phyloP scores from a whole-genome alignment of 2,797 vertebrate genomes.

The Taenioides sp. region DNA sequence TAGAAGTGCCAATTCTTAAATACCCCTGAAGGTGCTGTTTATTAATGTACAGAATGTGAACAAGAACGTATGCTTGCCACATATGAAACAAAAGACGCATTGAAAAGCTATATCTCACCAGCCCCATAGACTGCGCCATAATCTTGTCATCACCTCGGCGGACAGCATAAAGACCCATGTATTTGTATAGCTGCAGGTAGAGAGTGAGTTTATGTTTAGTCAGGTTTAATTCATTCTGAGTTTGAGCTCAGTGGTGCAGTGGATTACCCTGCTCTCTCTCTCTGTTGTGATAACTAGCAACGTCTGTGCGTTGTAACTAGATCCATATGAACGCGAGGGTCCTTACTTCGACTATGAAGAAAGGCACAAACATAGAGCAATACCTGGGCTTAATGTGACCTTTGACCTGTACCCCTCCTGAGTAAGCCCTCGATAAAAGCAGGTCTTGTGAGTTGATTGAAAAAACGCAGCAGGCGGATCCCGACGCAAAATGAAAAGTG shows the following conservation, averaged over 20 bases:
- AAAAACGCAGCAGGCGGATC: slow-evolving; percentile 61
- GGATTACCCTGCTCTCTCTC: slow-evolving; percentile 61
- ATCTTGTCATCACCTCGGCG: slow-evolving; percentile 1
- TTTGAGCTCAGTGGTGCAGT: slow-evolving; percentile 37
- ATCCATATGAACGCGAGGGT: slow-evolving; percentile 75
- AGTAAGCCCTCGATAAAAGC: slow-evolving; percentile 52
- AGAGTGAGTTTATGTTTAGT: slow-evolving; percentile 34
- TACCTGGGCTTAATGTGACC: slow-evolving; percentile 48
- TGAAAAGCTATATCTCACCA: not conserved
- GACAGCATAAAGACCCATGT: not conserved
- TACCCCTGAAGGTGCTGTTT: not conserved
- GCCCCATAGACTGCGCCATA: not conserved
- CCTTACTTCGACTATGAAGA: slow-evolving; percentile 53
- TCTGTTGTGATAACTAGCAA: slow-evolving; percentile 74
- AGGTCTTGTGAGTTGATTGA: slow-evolving; percentile 53
- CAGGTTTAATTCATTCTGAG: slow-evolving; percentile 63
- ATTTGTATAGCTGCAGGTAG: slow-evolving; percentile 1
- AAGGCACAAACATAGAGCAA: slow-evolving; percentile 34
- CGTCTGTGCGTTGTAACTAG: slow-evolving; percentile 66
- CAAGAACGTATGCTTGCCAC: not conserved
- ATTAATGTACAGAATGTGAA: not conserved
- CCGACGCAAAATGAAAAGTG: slow-evolving; percentile 44
- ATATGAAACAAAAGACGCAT: slow-evolving; percentile 2
- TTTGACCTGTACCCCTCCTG: slow-evolving; percentile 53
- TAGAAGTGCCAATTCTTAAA: not conserved